These are phyloP conservation scores for Erithacus rubecula DNA, from an alignment of 2,797 vertebrate genomes.

Conservation along the genomic window DNA sequence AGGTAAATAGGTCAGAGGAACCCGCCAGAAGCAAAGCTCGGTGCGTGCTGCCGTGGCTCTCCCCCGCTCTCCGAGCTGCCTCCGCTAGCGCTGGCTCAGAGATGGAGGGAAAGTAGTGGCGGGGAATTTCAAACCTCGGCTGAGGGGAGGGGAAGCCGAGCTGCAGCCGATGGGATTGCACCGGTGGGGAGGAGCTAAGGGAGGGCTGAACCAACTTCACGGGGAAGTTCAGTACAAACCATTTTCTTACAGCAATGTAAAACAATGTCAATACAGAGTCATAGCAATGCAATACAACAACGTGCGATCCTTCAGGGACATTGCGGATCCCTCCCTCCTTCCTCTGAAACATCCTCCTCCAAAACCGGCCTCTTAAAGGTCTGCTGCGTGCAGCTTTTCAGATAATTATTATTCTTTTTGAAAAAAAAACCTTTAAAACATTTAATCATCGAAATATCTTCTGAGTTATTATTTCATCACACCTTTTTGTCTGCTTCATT, in stretches of 20 bases:
- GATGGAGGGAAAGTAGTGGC: too few relatives aligned
- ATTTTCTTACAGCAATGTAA: too few relatives aligned
- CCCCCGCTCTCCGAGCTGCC: too few relatives aligned
- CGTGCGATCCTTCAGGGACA: not conserved
- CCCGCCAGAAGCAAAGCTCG: not conserved
- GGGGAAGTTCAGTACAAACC: too few relatives aligned
- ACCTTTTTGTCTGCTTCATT: not conserved
- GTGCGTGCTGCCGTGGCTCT: not conserved
- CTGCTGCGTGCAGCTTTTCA: not conserved
- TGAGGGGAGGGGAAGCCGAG: too few relatives aligned
- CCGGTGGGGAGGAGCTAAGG: too few relatives aligned
- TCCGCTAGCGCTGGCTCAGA: too few relatives aligned
- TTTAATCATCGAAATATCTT: not conserved
- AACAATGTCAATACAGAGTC: too few relatives aligned
- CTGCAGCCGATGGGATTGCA: too few relatives aligned
- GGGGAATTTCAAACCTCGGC: too few relatives aligned
- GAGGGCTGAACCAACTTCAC: too few relatives aligned
- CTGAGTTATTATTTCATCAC: not conserved
- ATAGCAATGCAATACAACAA: too few relatives aligned
- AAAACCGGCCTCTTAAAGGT: not conserved
- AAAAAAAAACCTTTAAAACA: not conserved
- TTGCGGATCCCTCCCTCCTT: not conserved
- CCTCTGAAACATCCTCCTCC: not conserved
- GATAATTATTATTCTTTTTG: not conserved
- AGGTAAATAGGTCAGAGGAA: constrained; percentile 76